Conservation (phyloP, 2,113 vertebrate species). For the Ariopsis seemanni region DNA sequence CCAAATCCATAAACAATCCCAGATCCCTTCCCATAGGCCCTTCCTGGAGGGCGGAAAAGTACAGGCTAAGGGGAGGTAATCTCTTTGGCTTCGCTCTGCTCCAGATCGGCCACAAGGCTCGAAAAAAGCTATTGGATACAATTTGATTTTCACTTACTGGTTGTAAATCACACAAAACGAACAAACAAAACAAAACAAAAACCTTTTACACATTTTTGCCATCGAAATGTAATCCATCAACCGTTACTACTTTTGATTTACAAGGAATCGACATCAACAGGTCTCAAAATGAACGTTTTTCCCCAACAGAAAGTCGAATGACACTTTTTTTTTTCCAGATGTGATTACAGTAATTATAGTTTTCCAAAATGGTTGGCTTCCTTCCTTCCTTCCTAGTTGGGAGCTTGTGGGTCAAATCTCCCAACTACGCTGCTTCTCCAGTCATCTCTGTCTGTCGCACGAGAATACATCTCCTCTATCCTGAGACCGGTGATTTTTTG, state of each 20-base stretch:
- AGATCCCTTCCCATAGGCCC: constrained; percentile 26
- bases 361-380: background rate
- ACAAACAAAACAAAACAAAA: background rate
- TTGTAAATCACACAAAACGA: background rate
- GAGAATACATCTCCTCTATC: too few relatives aligned
- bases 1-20: constrained; percentile 40
- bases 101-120: background rate
- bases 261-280: background rate
- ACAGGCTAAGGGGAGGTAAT: constrained; percentile 40
- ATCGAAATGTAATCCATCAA: background rate
- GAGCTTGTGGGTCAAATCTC: too few relatives aligned
- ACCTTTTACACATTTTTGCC: background rate
- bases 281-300: background rate
- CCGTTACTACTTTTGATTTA: background rate
- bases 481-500: too few relatives aligned
- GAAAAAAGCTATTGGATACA: constrained; percentile 8
- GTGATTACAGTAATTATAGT: background rate
- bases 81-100: constrained; percentile 15
- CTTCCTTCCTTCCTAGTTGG: too few relatives aligned
- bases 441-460: too few relatives aligned
- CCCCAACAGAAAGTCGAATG: background rate
- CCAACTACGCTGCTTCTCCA: too few relatives aligned
- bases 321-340: background rate
- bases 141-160: background rate
- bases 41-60: constrained; percentile 35